Evolutionary conservation across 2,888 invertebrate genomes (phyloP).

Genomic region (Tromatobia lineatoria): DNA sequence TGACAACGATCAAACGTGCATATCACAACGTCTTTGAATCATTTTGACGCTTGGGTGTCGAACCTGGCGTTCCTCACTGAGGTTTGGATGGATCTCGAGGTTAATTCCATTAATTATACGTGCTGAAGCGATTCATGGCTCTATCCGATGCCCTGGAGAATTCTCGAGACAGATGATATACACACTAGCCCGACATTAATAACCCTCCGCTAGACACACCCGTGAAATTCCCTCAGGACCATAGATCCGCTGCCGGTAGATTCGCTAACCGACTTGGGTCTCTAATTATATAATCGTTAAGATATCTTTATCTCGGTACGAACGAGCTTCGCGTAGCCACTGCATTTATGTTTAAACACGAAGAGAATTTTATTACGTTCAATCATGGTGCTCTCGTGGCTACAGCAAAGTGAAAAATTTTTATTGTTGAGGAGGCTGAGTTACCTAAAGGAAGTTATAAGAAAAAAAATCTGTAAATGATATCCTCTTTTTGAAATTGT

Average conservation of each 20-base stretch:
- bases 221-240: conserved; percentile 58
- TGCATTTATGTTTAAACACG: not conserved
- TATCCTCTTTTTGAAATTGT: too few species aligned
- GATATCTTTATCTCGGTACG: conserved; percentile 34
- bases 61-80: not conserved
- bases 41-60: not conserved
- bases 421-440: too few species aligned
- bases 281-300: conserved; percentile 59
- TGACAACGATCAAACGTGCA: not conserved
- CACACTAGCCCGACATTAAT: conserved; percentile 58
- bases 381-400: too few species aligned
- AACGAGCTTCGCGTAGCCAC: not conserved
- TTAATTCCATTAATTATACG: conserved; percentile 66
- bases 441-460: too few species aligned
- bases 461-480: too few species aligned
- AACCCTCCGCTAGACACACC: conserved; percentile 64
- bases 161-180: conserved; percentile 42
- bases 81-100: conserved; percentile 37
- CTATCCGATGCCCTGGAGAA: conserved; percentile 53
- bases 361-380: not conserved
- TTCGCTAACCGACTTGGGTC: conserved; percentile 43
- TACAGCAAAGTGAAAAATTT: too few species aligned
- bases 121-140: conserved; percentile 58
- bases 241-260: conserved; percentile 39
- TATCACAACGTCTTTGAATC: not conserved